These are phyloP conservation scores for Etheostoma cragini DNA, from an alignment of 2,113 vertebrate species.

Conservation along the genomic window DNA sequence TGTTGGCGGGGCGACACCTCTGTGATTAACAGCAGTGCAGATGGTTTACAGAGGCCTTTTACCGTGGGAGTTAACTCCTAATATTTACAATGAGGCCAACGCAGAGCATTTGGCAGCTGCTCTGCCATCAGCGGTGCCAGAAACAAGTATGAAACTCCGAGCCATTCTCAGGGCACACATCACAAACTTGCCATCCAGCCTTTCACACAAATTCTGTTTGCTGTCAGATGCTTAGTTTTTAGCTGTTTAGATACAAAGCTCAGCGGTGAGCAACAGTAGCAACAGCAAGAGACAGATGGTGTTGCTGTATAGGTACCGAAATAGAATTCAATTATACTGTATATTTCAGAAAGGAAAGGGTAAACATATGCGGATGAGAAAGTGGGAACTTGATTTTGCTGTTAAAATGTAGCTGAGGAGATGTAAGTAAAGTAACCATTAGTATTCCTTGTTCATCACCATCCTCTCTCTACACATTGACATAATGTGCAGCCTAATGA, in stretches of 20 bases:
- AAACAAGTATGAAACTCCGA: slow-evolving; percentile 40
- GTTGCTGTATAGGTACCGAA: slow-evolving; percentile 16
- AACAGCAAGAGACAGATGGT: not conserved
- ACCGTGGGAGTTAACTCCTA: slow-evolving; percentile 85
- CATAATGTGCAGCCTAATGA: slow-evolving; percentile 29
- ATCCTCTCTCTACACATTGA: slow-evolving; percentile 11
- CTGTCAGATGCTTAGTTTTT: slow-evolving; percentile 18
- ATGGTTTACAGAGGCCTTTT: slow-evolving; percentile 88
- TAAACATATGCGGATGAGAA: not conserved
- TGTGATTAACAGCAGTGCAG: slow-evolving; percentile 86
- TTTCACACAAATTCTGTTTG: slow-evolving; percentile 22
- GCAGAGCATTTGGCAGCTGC: slow-evolving; percentile 72
- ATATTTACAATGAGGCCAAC: slow-evolving; percentile 87
- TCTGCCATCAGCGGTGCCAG: slow-evolving; percentile 29
- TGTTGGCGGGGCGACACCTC: slow-evolving; percentile 80
- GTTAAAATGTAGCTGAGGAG: not conserved
- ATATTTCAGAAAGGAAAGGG: not conserved
- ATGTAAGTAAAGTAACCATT: slow-evolving; percentile 7
- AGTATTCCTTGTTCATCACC: slow-evolving; percentile 28
- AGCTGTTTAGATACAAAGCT: slow-evolving; percentile 12
- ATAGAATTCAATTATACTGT: not conserved
- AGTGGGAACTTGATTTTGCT: not conserved
- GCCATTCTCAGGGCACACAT: slow-evolving; percentile 53
- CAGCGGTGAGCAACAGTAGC: not conserved
- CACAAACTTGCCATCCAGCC: slow-evolving; percentile 33